phyloP scores from a whole-genome alignment of 2,888 invertebrate genomes.

The Tuta absoluta region DNA sequence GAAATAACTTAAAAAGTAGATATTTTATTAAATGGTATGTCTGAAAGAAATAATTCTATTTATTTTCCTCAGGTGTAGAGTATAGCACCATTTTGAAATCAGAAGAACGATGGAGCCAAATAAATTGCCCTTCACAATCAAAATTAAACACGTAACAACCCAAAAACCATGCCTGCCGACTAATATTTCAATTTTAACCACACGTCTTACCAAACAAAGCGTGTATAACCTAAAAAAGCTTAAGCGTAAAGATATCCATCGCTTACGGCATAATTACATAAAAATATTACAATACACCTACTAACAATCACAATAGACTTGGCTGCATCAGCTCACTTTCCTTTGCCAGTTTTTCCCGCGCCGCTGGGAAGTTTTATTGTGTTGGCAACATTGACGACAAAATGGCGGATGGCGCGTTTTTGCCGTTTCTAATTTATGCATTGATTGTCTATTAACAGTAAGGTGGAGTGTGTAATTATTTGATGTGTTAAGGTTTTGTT shows the following conservation, averaged over 20 bases:
- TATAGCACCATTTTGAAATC: too few relatives aligned
- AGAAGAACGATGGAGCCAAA: too few relatives aligned
- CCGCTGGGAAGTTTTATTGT: slow-evolving; percentile 15
- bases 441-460: slow-evolving; percentile 6
- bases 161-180: background rate
- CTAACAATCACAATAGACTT: background rate
- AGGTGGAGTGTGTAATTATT: slow-evolving; percentile 1
- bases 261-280: slow-evolving; percentile 21
- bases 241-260: slow-evolving; percentile 19
- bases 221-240: slow-evolving; percentile 18
- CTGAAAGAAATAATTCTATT: too few relatives aligned
- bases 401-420: slow-evolving; percentile 18
- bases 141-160: background rate
- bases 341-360: slow-evolving; percentile 13
- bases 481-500: background rate
- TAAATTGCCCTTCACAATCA: background rate
- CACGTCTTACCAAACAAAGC: slow-evolving; percentile 10
- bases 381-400: slow-evolving; percentile 20
- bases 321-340: slow-evolving; percentile 17
- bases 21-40: too few relatives aligned
- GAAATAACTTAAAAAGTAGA: too few relatives aligned
- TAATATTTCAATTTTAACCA: background rate
- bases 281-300: slow-evolving; percentile 17
- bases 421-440: slow-evolving; percentile 19
- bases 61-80: too few relatives aligned